Evolutionary conservation across 2,888 invertebrate genomes (phyloP).

Genomic region (Leucania comma): DNA sequence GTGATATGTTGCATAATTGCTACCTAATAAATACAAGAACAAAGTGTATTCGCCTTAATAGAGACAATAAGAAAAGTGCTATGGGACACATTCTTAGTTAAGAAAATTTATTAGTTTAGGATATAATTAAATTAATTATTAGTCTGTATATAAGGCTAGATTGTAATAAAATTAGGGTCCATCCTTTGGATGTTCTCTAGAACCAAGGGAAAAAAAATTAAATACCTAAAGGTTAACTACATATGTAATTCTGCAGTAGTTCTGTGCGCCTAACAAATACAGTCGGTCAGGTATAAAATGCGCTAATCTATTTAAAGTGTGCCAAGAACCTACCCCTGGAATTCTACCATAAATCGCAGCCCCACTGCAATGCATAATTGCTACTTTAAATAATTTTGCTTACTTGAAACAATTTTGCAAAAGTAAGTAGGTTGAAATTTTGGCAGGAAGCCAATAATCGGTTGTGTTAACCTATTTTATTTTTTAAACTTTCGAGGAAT

Average conservation of each 20-base stretch:
- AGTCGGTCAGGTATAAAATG: neutral
- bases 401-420: slow-evolving; percentile 32
- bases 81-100: no score
- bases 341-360: slow-evolving; percentile 10
- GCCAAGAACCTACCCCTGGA: slow-evolving; percentile 8
- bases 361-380: slow-evolving; percentile 50
- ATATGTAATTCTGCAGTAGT: neutral
- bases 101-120: no score
- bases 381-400: slow-evolving; percentile 49
- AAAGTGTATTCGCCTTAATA: no score
- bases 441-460: slow-evolving; percentile 54
- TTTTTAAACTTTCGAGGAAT: slow-evolving; percentile 58
- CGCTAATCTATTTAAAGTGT: slow-evolving; percentile 23
- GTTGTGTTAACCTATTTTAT: slow-evolving; percentile 53
- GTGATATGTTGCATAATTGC: no score
- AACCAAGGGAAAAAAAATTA: no score
- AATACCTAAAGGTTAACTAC: neutral
- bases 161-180: no score
- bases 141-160: no score
- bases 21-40: no score
- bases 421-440: slow-evolving; percentile 19
- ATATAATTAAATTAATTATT: no score
- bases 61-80: no score
- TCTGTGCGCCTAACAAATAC: neutral
- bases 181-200: no score